Evolutionary conservation across 2,797 vertebrate species (phyloP), one percentile per base, ranked within the genome.

Genomic region (Schizopygopsis malacanthus): DNA sequence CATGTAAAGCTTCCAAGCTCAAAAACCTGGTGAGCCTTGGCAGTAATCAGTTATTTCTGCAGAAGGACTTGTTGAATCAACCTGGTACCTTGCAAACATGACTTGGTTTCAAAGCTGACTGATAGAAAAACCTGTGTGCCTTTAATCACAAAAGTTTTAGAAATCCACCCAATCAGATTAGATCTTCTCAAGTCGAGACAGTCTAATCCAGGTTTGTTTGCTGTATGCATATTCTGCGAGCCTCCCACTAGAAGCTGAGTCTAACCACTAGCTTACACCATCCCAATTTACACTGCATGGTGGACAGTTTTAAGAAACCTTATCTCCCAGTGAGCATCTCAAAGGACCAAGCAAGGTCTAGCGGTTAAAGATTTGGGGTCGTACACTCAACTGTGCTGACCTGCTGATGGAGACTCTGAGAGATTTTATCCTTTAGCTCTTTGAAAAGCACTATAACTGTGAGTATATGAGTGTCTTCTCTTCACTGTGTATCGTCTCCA

Each of bases 401-500:
- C 28, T 69, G 63, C 43, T 69, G 45, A 81, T 4, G 4, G 79
- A 69, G 28, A 50, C 63, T 43, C 54, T 25, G 25, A 43, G 76
- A 79, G 43, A 80, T 80, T 80, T 50, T n/a, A 56, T 82, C 52
- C 67, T 28, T 56, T 41, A 82, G 13, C 37, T 39, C 20, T 72
- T 52, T 6, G 6, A 45, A 52, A 69, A 65, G 63, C 33, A 39
- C 28, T 84, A 25, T 22, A 70, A 41, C 63, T 78, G 33, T 67
- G 52, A 78, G 20, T 71, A 47, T 54, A 69, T 59, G 37, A 73
- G 52, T 39, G 37, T 50, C 33, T 54, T 16, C 33, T 69, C 33
- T 56, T 73, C 52, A 9, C 54, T 61, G 52, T 85, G 28, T 52
- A 50, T 85, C 45, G n/a, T 82, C 61, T 84, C 50, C 20, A 56